phyloP scores from a whole-genome alignment of 1,140 invertebrate species.

The Cataglyphis hispanica region DNA sequence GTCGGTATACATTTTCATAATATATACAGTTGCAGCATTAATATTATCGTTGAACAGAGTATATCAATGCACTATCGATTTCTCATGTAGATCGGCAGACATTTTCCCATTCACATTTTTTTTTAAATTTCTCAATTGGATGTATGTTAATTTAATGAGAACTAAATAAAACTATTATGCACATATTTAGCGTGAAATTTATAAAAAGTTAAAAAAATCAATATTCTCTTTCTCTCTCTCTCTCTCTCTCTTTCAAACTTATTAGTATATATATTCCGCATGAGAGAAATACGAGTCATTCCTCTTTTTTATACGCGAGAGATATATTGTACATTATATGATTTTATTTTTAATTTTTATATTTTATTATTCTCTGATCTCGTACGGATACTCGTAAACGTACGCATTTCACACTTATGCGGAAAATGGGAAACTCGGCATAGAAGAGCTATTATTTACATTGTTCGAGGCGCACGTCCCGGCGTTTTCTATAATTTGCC shows the following conservation, averaged over 20 bases:
- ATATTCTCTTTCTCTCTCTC: neutral
- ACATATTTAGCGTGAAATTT: neutral
- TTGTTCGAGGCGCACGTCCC: slow-evolving; percentile 60
- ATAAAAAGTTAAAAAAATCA: neutral
- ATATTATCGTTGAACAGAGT: slow-evolving; percentile 16
- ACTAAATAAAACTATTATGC: neutral
- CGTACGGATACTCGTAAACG: neutral
- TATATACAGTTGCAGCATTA: slow-evolving; percentile 39
- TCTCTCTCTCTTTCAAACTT: neutral
- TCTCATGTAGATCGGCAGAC: neutral
- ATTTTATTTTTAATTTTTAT: neutral
- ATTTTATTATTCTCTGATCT: neutral
- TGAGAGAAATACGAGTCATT: neutral
- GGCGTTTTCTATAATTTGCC: slow-evolving; percentile 66
- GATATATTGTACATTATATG: neutral
- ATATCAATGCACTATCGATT: neutral
- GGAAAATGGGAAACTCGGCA: slow-evolving; percentile 29
- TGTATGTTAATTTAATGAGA: neutral
- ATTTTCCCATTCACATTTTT: neutral
- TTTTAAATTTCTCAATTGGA: neutral
- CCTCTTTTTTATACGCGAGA: neutral
- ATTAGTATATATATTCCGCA: no score
- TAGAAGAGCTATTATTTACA: slow-evolving; percentile 59
- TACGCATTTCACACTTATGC: neutral
- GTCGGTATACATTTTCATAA: slow-evolving; percentile 57